Conservation (phyloP, 2,888 invertebrate species). For the Sycophila texana region DNA sequence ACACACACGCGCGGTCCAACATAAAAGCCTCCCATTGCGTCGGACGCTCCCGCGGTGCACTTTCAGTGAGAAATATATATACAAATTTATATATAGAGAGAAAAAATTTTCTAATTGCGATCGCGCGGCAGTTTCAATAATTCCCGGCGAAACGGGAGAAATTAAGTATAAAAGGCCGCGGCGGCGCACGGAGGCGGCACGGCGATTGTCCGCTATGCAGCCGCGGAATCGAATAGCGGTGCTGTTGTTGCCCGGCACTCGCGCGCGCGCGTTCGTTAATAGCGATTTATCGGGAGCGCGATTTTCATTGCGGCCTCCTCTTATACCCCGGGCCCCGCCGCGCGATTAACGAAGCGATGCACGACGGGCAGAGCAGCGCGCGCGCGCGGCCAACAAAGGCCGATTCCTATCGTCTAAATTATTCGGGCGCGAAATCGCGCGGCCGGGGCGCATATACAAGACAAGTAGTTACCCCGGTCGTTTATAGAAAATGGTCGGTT, state of each 20-base stretch:
- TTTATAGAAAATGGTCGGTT: constrained; percentile 19
- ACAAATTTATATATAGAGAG: neutral
- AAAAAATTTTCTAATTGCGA: constrained; percentile 46
- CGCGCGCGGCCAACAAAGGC: constrained; percentile 33
- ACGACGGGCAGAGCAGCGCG: constrained; percentile 16
- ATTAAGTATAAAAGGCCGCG: constrained; percentile 13
- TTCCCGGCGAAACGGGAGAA: constrained; percentile 25
- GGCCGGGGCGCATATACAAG: constrained; percentile 1
- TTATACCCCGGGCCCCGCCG: neutral
- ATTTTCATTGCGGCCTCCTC: constrained; percentile 51
- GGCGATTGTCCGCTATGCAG: constrained; percentile 33
- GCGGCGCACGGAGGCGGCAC: neutral
- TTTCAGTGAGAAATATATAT: neutral
- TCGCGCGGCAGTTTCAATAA: constrained; percentile 46
- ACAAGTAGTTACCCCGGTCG: constrained; percentile 34
- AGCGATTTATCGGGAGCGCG: constrained; percentile 57
- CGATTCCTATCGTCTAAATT: constrained; percentile 59
- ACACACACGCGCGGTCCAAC: neutral
- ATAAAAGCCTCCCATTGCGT: constrained; percentile 11
- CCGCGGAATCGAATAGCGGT: constrained; percentile 52
- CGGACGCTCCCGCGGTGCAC: neutral
- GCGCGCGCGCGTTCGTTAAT: constrained; percentile 53
- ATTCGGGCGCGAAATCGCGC: constrained; percentile 53
- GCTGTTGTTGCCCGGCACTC: constrained; percentile 1
- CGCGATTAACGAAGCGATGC: constrained; percentile 55